A percentile compares a stretch with the other conserved stretches of the same genome.
phyloP scores from a whole-genome alignment of 2,888 invertebrate species.

The Oscheius sp. region DNA sequence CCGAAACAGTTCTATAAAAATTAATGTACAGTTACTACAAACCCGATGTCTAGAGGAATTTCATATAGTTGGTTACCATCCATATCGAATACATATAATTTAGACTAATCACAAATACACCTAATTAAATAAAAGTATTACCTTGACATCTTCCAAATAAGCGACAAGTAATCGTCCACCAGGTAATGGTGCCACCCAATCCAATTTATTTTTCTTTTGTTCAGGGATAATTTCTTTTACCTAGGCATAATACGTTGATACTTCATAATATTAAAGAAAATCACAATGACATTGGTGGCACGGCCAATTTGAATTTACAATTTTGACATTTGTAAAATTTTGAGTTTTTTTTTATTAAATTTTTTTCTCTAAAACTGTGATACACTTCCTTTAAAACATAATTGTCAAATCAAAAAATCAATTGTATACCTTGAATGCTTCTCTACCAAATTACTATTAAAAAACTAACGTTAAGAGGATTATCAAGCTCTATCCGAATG shows the following conservation, averaged over 20 bases:
- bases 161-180: slow-evolving; percentile 85
- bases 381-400: no score
- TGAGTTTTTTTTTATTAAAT: no score
- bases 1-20: slow-evolving; percentile 20
- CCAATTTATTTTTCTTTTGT: slow-evolving; percentile 81
- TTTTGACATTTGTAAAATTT: no score
- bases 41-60: slow-evolving; percentile 79
- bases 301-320: no score
- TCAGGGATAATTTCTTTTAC: slow-evolving; percentile 24
- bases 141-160: slow-evolving; percentile 93
- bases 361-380: no score
- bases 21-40: slow-evolving; percentile 72
- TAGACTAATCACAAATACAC: slow-evolving; percentile 76
- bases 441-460: no score
- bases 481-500: slow-evolving; percentile 78
- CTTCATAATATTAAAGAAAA: background rate
- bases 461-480: background rate
- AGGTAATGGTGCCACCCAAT: slow-evolving; percentile 86
- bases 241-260: background rate
- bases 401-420: no score
- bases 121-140: slow-evolving; percentile 70
- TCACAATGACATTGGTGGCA: no score
- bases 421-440: no score
- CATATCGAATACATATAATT: slow-evolving; percentile 83
- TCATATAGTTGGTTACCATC: slow-evolving; percentile 80